Conservation (phyloP, 2,888 invertebrate genomes). For the Ametastegia equiseti region DNA sequence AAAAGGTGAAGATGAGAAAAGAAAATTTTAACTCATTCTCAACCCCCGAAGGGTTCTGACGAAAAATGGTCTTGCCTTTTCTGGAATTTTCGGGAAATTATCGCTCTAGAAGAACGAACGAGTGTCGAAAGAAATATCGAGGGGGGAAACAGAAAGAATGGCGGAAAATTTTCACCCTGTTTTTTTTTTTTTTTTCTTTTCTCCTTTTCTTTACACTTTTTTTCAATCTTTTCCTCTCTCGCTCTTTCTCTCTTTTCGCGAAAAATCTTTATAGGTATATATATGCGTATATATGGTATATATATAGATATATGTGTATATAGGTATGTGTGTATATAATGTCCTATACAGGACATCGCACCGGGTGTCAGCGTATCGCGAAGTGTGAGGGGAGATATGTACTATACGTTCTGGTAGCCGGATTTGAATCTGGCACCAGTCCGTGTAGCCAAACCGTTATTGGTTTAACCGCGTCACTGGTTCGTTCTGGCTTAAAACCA, state of each 20-base stretch:
- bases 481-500: conserved; percentile 66
- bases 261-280: neutral
- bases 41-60: neutral
- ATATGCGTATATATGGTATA: neutral
- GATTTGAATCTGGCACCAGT: conserved; percentile 73
- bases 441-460: conserved; percentile 73
- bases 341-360: conserved; percentile 6
- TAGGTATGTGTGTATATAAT: neutral
- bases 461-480: conserved; percentile 75
- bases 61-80: conserved; percentile 33
- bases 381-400: neutral
- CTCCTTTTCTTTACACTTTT: neutral
- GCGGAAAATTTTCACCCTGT: neutral
- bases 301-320: neutral
- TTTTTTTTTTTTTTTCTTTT: neutral
- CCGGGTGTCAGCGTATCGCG: conserved; percentile 20
- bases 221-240: neutral
- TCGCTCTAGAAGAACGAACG: conserved; percentile 8
- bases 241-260: neutral
- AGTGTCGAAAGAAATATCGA: conserved; percentile 16
- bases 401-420: conserved; percentile 54
- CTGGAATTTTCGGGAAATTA: conserved; percentile 31
- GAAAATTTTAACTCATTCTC: neutral
- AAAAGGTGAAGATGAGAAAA: neutral
- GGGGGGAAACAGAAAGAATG: neutral